Evolutionary conservation across 2,113 vertebrate genomes (phyloP), one percentile per base, ranked within the genome.

Genomic region (Collichthys lucidus): DNA sequence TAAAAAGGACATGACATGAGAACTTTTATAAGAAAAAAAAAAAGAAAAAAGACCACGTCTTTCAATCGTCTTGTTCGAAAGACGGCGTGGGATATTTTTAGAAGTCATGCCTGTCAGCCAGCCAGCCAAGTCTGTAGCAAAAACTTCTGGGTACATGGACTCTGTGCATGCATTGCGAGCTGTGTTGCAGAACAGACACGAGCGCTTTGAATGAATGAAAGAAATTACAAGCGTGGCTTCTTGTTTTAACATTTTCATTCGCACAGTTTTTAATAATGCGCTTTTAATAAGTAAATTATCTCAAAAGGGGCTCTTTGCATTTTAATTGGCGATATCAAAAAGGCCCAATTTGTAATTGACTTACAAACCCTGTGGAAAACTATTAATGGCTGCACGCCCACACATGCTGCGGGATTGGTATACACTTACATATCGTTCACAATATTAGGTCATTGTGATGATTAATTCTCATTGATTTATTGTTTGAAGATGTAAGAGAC

Each of bases 1-100:
- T 82, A 86, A 89, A 92, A 92, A 91, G 84, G 89, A 90, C 87
- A 87, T 76, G 84, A 88, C 88, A 26, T 7, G 59, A 79, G 73
- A 90, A 85, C 66, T 77, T 83, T 88, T 78, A 77, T 71, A 79
- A 61, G 22, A 75, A 81, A 76, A 40, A 8, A 40, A 40, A 7
- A 7, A 8, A 7, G 6, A 9, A 9, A 81, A 67, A 8, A 31
- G n/a, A 60, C 81, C 60, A 15, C 24, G 26, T 52, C 55, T 75
- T 24, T 81, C 69, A 67, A 11, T 63, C 65, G 11, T 65, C 57
- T 42, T 16, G 16, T 82, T 44, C 80, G 74, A 85, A 61, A 63
- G 44, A 79, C 22, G 50, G 1, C 0, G 35, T 12, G 1, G 3
- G 47, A 40, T 68, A 70, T 72, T 84, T 86, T 77, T 31, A 66